These are phyloP conservation scores for Maccullochella peelii DNA, from an alignment of 2,113 vertebrate genomes.

Conservation along the genomic window DNA sequence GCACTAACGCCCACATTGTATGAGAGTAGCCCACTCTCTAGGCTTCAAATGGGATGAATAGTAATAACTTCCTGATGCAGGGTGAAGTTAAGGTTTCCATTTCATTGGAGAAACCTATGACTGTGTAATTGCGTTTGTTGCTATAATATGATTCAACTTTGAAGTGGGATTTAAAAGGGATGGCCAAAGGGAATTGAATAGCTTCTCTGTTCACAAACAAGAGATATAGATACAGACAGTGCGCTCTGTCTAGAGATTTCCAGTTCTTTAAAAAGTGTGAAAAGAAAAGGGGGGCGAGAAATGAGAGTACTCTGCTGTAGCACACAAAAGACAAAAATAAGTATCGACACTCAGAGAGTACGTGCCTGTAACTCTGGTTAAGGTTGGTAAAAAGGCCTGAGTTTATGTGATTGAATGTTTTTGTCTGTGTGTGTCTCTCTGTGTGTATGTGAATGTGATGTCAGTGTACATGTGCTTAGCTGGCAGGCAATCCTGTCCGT, in stretches of 20 bases:
- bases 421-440: slow-evolving; percentile 1
- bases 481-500: slow-evolving; percentile 53
- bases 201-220: slow-evolving; percentile 47
- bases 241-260: slow-evolving; percentile 43
- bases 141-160: slow-evolving; percentile 61
- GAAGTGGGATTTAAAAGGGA: slow-evolving; percentile 61
- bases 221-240: slow-evolving; percentile 43
- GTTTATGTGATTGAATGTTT: slow-evolving; percentile 47
- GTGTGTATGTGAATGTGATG: slow-evolving; percentile 4
- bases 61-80: slow-evolving; percentile 43
- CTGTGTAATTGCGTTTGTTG: slow-evolving; percentile 55
- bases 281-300: slow-evolving; percentile 28
- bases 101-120: slow-evolving; percentile 38
- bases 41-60: slow-evolving; percentile 33
- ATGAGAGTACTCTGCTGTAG: slow-evolving; percentile 17
- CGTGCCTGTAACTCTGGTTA: slow-evolving; percentile 55
- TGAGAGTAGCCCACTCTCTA: slow-evolving; percentile 15
- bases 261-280: slow-evolving; percentile 33
- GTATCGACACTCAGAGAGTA: slow-evolving; percentile 57
- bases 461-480: slow-evolving; percentile 37
- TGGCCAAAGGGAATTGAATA: slow-evolving; percentile 48
- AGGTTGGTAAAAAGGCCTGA: slow-evolving; percentile 39
- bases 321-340: slow-evolving; percentile 42
- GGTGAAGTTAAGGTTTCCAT: slow-evolving; percentile 61
- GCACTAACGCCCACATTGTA: slow-evolving; percentile 45